Evolutionary conservation across 92 coral and sea anemone genomes (phyloP).

Genomic region (Metridium senile): DNA sequence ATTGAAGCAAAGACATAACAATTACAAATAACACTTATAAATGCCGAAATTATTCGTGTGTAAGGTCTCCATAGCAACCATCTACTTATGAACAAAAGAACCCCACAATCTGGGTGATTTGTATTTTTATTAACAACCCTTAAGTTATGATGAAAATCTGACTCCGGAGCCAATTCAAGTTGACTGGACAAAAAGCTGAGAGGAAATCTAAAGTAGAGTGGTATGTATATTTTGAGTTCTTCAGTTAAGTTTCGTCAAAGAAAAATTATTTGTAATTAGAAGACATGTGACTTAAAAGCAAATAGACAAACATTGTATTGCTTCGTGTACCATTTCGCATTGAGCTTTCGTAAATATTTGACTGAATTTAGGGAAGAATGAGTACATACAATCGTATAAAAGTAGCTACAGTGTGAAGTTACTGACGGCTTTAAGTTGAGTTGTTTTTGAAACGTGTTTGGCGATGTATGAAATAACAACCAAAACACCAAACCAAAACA

Average conservation of each 20-base stretch:
- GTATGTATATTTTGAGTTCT: background rate
- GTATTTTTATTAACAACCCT: background rate
- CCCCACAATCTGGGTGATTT: background rate
- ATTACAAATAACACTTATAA: background rate
- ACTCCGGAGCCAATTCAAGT: background rate
- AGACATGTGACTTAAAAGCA: background rate
- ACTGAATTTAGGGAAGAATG: too few species aligned
- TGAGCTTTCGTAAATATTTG: too few species aligned
- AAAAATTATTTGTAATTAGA: background rate
- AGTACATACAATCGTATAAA: too few species aligned
- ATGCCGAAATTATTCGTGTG: background rate
- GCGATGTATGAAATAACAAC: too few species aligned
- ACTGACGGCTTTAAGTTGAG: too few species aligned
- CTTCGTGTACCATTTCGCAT: background rate
- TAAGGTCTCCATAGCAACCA: background rate
- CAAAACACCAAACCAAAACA: too few species aligned
- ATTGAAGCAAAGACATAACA: background rate
- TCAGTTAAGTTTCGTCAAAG: background rate
- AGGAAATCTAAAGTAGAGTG: too few species aligned
- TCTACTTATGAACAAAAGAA: background rate
- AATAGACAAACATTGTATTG: background rate
- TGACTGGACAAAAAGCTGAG: too few species aligned
- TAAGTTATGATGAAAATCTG: background rate
- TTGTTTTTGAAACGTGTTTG: too few species aligned
- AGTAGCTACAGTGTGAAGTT: too few species aligned